Conservation (phyloP, 2,888 invertebrate species). For the Campoplex capitator region DNA sequence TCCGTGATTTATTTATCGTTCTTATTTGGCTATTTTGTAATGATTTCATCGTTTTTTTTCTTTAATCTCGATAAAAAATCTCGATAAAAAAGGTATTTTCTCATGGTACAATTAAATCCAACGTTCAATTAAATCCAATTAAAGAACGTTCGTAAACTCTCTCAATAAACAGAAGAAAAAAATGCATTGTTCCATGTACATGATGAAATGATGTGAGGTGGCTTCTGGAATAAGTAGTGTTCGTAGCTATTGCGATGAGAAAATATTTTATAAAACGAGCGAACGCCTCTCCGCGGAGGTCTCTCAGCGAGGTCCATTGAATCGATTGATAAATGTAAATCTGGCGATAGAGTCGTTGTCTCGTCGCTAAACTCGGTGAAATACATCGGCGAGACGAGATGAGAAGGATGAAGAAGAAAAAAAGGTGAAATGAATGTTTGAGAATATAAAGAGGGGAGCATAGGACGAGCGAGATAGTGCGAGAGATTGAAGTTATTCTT, state of each 20-base stretch:
- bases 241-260: neutral
- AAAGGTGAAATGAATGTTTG: conserved; percentile 44
- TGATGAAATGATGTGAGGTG: neutral
- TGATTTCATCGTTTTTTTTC: too few species aligned
- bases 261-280: conserved; percentile 9
- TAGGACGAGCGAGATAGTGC: conserved; percentile 61
- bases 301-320: neutral
- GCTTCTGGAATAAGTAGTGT: neutral
- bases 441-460: conserved; percentile 42
- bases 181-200: neutral
- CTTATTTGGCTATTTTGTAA: too few species aligned
- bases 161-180: neutral
- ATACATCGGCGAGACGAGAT: conserved; percentile 28
- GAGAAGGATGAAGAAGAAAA: conserved; percentile 49
- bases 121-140: too few species aligned
- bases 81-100: too few species aligned
- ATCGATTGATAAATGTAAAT: neutral
- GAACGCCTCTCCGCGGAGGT: neutral
- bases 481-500: conserved; percentile 83
- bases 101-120: too few species aligned
- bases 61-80: too few species aligned
- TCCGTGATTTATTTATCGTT: too few species aligned
- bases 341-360: neutral
- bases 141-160: neutral
- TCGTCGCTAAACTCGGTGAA: conserved; percentile 1